phyloP scores from a whole-genome alignment of 2,888 invertebrate genomes.

The Ecliptopera silaceata region DNA sequence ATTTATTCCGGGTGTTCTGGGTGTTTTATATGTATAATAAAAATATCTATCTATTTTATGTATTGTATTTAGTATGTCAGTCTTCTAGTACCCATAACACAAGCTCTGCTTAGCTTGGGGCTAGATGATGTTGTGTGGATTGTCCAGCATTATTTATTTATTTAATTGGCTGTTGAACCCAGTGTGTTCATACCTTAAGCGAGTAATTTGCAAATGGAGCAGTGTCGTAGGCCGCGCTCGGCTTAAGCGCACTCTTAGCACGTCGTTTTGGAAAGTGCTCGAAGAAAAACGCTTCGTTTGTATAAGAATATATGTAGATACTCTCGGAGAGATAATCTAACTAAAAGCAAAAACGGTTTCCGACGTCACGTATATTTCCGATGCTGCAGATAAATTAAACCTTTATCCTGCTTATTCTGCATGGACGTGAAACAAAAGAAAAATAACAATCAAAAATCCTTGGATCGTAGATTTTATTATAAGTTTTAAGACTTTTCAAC shows the following conservation, averaged over 20 bases:
- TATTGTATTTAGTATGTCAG: too few relatives aligned
- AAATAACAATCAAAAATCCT: too few relatives aligned
- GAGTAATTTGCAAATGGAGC: constrained; percentile 80
- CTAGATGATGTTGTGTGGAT: too few relatives aligned
- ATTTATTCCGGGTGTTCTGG: too few relatives aligned
- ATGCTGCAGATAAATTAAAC: background rate
- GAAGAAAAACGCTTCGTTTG: constrained; percentile 46
- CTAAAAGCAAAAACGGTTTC: background rate
- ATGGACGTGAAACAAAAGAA: background rate
- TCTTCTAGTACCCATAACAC: too few relatives aligned
- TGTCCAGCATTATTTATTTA: too few relatives aligned
- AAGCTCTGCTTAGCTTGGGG: too few relatives aligned
- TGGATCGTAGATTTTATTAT: too few relatives aligned
- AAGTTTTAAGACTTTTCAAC: too few relatives aligned
- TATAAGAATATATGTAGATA: constrained; percentile 20
- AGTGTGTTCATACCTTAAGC: constrained; percentile 32
- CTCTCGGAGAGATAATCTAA: constrained; percentile 1
- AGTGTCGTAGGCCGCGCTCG: constrained; percentile 74
- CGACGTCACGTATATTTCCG: background rate
- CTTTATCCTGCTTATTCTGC: background rate
- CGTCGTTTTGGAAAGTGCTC: constrained; percentile 56
- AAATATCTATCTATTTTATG: too few relatives aligned
- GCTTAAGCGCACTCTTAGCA: constrained; percentile 73
- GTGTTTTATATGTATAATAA: too few relatives aligned
- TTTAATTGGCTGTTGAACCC: background rate